Evolutionary conservation across 2,888 invertebrate species (phyloP).

Genomic region (Lepidocyrtoides sp.): DNA sequence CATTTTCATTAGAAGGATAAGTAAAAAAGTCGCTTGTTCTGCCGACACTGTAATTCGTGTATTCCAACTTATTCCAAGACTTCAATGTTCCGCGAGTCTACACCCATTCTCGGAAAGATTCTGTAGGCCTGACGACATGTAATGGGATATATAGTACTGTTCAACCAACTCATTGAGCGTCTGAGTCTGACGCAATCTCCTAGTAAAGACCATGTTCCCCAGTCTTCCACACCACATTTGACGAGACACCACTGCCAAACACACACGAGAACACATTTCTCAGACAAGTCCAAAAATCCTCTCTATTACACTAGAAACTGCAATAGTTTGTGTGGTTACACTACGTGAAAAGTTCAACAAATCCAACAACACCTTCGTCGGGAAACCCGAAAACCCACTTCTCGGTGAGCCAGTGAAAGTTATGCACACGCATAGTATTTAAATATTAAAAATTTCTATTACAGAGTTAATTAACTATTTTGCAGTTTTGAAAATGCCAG

Average conservation of each 20-base stretch:
- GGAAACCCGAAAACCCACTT: slow-evolving; percentile 69
- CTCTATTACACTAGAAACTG: not conserved
- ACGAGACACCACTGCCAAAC: slow-evolving; percentile 18
- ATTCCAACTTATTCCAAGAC: too few relatives aligned
- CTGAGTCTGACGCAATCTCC: slow-evolving; percentile 65
- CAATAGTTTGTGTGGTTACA: not conserved
- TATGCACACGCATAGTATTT: not conserved
- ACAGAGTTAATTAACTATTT: not conserved
- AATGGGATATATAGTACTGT: not conserved
- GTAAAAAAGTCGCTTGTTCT: too few relatives aligned
- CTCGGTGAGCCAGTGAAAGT: slow-evolving; percentile 62
- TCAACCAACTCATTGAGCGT: not conserved
- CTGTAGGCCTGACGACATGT: too few relatives aligned
- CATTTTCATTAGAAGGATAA: too few relatives aligned
- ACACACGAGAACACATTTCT: not conserved
- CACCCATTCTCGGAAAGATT: too few relatives aligned
- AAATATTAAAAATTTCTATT: too few relatives aligned
- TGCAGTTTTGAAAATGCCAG: slow-evolving; percentile 42
- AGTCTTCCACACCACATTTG: slow-evolving; percentile 16
- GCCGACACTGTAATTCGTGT: too few relatives aligned
- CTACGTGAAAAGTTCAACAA: not conserved
- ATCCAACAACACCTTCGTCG: slow-evolving; percentile 27
- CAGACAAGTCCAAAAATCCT: not conserved
- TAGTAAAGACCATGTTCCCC: slow-evolving; percentile 18
- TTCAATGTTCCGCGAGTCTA: too few relatives aligned